These are phyloP conservation scores for Euwallacea similis DNA, from an alignment of 1,140 invertebrate species.

Conservation along the genomic window DNA sequence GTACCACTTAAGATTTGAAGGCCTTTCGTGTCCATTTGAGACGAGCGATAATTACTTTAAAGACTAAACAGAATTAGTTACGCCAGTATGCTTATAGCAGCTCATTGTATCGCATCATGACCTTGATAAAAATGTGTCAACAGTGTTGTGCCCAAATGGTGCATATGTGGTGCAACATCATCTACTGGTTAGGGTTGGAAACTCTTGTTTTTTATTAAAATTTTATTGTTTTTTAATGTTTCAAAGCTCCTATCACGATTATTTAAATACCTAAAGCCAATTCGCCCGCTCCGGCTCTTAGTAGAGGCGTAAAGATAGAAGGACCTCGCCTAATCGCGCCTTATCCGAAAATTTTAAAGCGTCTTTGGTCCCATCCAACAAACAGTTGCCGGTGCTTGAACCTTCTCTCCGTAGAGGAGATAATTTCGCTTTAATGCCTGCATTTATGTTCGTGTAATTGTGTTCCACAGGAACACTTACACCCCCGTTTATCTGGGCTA, in stretches of 20 bases:
- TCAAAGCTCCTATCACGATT: neutral
- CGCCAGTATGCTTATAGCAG: too few species aligned
- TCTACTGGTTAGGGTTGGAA: too few species aligned
- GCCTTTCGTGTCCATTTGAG: too few species aligned
- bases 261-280: too few species aligned
- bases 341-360: neutral
- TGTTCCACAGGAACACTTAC: constrained; percentile 30
- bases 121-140: too few species aligned
- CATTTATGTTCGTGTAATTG: constrained; percentile 28
- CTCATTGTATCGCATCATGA: too few species aligned
- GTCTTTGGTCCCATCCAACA: neutral
- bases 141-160: too few species aligned
- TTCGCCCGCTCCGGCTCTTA: too few species aligned
- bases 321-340: neutral
- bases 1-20: too few species aligned
- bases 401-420: constrained; percentile 19
- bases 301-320: neutral
- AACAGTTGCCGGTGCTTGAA: constrained; percentile 19
- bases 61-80: too few species aligned
- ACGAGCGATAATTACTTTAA: too few species aligned
- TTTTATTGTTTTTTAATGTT: neutral
- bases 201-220: neutral
- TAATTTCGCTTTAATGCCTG: constrained; percentile 32
- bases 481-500: constrained; percentile 27
- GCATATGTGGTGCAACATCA: too few species aligned